Base-by-base conservation (phyloP, 2,888 invertebrate genomes). In the Drosophila peninsularis region DNA sequence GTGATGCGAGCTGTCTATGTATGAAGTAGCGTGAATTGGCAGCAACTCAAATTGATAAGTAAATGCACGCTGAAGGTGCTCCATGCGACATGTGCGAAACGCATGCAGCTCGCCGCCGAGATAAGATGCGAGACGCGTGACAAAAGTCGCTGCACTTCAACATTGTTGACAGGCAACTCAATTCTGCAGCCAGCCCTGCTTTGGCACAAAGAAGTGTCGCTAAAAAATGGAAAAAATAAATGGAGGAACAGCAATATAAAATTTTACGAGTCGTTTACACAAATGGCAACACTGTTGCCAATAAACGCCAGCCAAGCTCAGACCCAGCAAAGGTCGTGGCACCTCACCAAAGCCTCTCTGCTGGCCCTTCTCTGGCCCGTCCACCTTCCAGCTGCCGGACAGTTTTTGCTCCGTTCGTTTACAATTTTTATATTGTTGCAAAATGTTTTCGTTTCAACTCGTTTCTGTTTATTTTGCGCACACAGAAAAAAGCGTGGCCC, bases 201-300 rank as follows among this genome's bases (percentile, higher is more conserved):
- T 41, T 10, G n/a, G 14, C 7, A 19, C 13, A 24, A 65, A 57
- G 60, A 62, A 62, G 62, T 75, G 67, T 65, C 56, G 56, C 57
- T 39, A 45, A 57, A 41, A 34, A 68, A 24, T 49, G 27, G 19
- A n/a, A 61, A 61, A 53, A 53, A 67, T 24, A 36, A 37, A 24
- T 52, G 52, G 41, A 78, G 62, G 67, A 64, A 72, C 78, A 63
- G 73, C 70, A 75, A 71, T 84, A 86, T 86, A 87, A 85, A 88
- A 83, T 85, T 88, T 85, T 85, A 85, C 83, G 86, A 86, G 73
- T 88, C 88, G 88, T 82, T 86, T 86, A 88, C 88, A 88, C 82
- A 86, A 88, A 88, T 86, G 75, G 88, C 83, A 86, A 86, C 88
- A 83, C 82, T 83, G 83, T 86, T 86, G 88, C 86, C 83, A 82